A percentile compares a stretch with the other conserved stretches of the same genome.
Evolutionary conservation across 2,797 vertebrate genomes (phyloP).

Genomic region (Octomys mimax): DNA sequence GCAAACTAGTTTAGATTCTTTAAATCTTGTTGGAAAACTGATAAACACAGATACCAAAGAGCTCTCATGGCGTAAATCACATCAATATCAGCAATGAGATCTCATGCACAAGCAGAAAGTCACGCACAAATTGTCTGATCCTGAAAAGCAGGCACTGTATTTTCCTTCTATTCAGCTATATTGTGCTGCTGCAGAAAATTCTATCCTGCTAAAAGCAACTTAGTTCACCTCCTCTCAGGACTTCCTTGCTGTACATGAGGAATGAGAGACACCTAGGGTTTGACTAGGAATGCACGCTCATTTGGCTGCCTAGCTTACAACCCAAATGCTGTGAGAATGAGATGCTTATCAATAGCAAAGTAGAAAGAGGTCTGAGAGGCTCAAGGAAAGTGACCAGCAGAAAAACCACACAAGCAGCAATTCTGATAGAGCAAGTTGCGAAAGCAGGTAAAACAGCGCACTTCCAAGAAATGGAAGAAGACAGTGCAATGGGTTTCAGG

Average conservation of each 20-base stretch:
- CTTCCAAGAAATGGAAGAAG: constrained; percentile 62
- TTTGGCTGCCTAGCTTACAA: background rate
- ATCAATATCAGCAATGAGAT: background rate
- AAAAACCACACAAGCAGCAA: background rate
- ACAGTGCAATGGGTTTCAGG: constrained; percentile 39
- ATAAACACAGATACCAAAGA: background rate
- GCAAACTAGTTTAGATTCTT: background rate
- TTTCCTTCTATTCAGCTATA: background rate
- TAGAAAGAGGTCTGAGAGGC: constrained; percentile 4
- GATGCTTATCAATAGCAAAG: background rate
- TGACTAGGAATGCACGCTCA: background rate
- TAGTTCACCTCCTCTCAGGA: background rate
- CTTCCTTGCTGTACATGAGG: background rate
- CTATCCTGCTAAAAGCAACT: background rate
- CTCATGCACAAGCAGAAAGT: background rate
- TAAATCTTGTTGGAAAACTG: background rate
- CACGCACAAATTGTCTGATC: background rate
- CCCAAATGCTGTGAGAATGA: background rate
- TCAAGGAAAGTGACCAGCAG: background rate
- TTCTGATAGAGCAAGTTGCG: constrained; percentile 29
- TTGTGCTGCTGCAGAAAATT: background rate
- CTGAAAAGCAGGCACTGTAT: background rate
- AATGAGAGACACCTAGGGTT: background rate
- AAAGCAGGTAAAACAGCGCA: constrained; percentile 49
- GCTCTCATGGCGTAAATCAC: background rate